Percentiles rank a stretch among this genome's conserved stretches.
These are phyloP conservation scores for Bubo bubo DNA, from an alignment of 2,113 vertebrate genomes.

Conservation along the genomic window DNA sequence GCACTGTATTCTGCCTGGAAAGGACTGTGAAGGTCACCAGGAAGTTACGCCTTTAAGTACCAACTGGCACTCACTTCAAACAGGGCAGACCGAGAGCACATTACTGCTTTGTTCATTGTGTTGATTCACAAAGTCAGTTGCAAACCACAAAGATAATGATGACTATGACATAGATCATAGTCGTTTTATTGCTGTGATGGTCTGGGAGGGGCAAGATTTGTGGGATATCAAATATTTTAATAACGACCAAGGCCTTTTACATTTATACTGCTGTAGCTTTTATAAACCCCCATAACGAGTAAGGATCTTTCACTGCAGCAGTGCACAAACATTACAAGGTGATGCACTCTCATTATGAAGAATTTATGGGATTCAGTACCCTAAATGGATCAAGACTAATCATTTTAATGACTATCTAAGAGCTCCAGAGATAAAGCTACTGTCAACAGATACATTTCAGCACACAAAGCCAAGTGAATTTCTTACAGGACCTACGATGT, in stretches of 20 bases:
- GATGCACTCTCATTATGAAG: background rate
- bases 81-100: background rate
- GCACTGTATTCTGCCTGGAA: too few species aligned
- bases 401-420: background rate
- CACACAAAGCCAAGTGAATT: background rate
- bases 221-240: background rate
- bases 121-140: too few species aligned
- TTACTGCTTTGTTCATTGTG: background rate
- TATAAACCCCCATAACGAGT: background rate
- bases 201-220: background rate
- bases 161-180: background rate
- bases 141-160: background rate
- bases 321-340: background rate
- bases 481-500: background rate
- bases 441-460: background rate
- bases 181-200: fast-evolving
- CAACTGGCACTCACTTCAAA: fast-evolving
- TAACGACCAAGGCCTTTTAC: background rate
- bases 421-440: background rate
- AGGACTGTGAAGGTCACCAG: background rate
- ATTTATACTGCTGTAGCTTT: background rate
- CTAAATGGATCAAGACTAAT: background rate
- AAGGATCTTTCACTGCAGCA: background rate
- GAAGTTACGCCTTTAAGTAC: fast-evolving
- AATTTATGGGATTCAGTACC: background rate